phyloP scores from a whole-genome alignment of 2,888 invertebrate species.

The Tryphoninae sp. region DNA sequence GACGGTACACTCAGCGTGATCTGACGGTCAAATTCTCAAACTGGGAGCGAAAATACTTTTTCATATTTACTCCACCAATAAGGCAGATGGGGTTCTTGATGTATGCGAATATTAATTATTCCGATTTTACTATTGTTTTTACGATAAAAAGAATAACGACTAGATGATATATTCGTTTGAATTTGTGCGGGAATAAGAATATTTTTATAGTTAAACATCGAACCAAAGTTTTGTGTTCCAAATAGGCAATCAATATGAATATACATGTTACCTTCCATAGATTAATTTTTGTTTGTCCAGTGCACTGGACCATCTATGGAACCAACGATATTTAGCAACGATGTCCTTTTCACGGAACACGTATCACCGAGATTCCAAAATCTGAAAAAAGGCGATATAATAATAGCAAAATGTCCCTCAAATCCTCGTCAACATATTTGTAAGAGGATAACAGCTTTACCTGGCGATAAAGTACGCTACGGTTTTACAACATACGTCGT shows the following conservation, averaged over 20 bases:
- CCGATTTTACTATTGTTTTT: slow-evolving; percentile 5
- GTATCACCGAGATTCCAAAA: slow-evolving; percentile 86
- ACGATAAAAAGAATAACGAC: background rate
- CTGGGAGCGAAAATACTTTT: background rate
- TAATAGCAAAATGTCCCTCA: slow-evolving; percentile 91
- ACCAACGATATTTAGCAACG: slow-evolving; percentile 91
- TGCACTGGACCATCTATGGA: slow-evolving; percentile 97
- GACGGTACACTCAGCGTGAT: slow-evolving; percentile 9
- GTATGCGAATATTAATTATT: slow-evolving; percentile 1
- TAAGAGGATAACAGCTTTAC: slow-evolving; percentile 90
- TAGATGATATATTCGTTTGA: background rate
- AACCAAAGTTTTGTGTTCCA: too few relatives aligned
- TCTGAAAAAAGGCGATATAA: slow-evolving; percentile 90
- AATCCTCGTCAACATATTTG: slow-evolving; percentile 92
- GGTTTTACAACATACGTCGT: slow-evolving; percentile 74
- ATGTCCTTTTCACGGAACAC: slow-evolving; percentile 92
- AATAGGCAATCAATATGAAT: too few relatives aligned
- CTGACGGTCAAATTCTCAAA: slow-evolving; percentile 5
- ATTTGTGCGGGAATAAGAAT: background rate
- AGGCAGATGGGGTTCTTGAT: background rate
- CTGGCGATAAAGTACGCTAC: slow-evolving; percentile 87
- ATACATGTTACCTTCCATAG: background rate
- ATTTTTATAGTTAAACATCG: too few relatives aligned
- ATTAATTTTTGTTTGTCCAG: slow-evolving; percentile 81
- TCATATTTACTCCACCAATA: background rate